phyloP scores from a whole-genome alignment of 2,113 vertebrate species.

The Spea multiplicata region DNA sequence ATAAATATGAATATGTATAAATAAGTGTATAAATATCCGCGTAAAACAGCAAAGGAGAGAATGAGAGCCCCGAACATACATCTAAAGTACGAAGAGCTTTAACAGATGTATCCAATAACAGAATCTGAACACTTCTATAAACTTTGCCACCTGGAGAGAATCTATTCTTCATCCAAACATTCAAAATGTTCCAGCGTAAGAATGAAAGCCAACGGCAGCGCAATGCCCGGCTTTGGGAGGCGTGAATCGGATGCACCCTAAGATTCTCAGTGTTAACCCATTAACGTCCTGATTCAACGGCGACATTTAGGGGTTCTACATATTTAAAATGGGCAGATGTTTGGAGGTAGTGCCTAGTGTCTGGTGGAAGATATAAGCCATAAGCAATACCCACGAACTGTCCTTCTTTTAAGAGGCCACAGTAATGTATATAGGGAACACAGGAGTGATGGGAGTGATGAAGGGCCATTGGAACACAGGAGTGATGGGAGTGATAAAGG shows the following conservation, averaged over 20 bases:
- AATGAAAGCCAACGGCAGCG: not conserved
- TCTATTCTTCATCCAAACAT: conserved; percentile 10
- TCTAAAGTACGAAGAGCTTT: not conserved
- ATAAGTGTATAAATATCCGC: not conserved
- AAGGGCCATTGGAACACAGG: too few species aligned
- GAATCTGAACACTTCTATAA: conserved; percentile 12
- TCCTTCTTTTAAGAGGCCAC: too few species aligned
- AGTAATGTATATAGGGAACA: too few species aligned
- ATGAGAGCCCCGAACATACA: not conserved
- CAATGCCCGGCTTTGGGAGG: not conserved
- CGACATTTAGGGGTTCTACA: too few species aligned
- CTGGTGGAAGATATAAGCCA: too few species aligned
- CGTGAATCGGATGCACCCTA: not conserved
- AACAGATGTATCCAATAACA: conserved; percentile 24
- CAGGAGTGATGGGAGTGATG: too few species aligned
- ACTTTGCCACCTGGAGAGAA: conserved; percentile 11
- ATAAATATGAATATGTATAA: not conserved
- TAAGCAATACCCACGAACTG: too few species aligned
- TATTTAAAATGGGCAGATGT: too few species aligned
- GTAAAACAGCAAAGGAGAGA: not conserved
- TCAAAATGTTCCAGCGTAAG: conserved; percentile 15
- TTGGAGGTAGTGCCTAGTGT: too few species aligned
- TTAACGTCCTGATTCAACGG: not conserved
- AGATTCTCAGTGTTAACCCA: not conserved
- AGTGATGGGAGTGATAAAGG: too few species aligned